A percentile compares a stretch with the other conserved stretches of the same genome.
Conservation (phyloP, 2,888 invertebrate species). For the Epinotia brunnichana region DNA sequence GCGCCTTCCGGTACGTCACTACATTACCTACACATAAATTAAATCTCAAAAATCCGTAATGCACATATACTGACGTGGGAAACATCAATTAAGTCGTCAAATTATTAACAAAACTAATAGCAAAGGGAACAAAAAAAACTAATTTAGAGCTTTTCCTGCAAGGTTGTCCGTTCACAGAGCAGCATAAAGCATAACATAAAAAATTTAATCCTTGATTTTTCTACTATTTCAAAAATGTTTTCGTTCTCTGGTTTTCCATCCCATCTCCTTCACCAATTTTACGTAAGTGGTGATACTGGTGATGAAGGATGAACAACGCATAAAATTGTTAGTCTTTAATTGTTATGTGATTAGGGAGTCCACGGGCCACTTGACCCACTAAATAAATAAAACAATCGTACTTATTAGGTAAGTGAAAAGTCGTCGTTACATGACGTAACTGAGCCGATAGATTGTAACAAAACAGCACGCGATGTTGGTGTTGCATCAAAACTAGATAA, state of each 20-base stretch:
- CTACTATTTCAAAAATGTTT: background rate
- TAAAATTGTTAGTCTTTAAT: background rate
- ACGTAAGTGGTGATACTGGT: background rate
- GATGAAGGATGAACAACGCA: background rate
- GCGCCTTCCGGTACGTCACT: too few species aligned
- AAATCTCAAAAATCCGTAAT: background rate
- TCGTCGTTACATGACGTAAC: conserved; percentile 45
- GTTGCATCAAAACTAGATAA: conserved; percentile 45
- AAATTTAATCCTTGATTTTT: background rate
- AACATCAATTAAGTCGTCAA: background rate
- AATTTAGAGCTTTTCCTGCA: too few species aligned
- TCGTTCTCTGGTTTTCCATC: background rate
- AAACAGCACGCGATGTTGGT: conserved; percentile 46
- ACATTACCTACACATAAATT: conserved; percentile 21
- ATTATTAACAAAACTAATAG: background rate
- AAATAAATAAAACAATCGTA: conserved; percentile 34
- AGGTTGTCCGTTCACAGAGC: background rate
- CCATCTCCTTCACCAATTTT: background rate
- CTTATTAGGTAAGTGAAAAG: conserved; percentile 41
- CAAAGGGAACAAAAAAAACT: background rate
- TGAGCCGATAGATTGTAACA: conserved; percentile 45
- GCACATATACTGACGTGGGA: background rate
- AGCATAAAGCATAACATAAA: background rate
- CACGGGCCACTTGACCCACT: conserved; percentile 13
- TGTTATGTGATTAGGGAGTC: conserved; percentile 10